These are phyloP conservation scores for Hephaestus fuliginosus DNA, from an alignment of 2,797 vertebrate species.

Conservation along the genomic window DNA sequence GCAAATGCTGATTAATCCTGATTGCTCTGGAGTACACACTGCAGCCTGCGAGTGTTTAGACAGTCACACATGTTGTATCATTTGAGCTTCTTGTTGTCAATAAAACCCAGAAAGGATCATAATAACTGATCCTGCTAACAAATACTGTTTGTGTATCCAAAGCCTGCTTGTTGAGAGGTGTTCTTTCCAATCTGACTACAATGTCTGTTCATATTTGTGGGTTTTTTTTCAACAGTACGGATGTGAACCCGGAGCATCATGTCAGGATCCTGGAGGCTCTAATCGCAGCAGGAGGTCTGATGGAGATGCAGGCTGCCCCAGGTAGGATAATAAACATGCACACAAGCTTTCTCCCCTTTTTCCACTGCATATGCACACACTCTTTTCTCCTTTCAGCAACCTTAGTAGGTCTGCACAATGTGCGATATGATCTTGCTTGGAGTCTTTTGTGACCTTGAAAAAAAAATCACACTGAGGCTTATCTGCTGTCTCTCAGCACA, in stretches of 20 bases:
- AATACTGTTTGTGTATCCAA: neutral
- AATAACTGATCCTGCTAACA: neutral
- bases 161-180: neutral
- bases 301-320: slow-evolving; percentile 85
- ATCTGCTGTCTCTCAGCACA: neutral
- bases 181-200: neutral
- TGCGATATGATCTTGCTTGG: neutral
- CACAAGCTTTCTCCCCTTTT: neutral
- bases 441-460: neutral
- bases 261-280: slow-evolving; percentile 87
- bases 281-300: slow-evolving; percentile 78
- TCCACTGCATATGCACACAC: neutral
- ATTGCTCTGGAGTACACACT: neutral
- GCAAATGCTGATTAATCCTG: slow-evolving; percentile 26
- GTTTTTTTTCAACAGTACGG: slow-evolving; percentile 68
- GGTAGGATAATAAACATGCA: slow-evolving; percentile 74
- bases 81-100: neutral
- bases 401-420: neutral
- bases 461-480: neutral
- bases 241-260: slow-evolving; percentile 83
- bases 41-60: slow-evolving; percentile 35
- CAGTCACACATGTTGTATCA: neutral
- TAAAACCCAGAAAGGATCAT: too few species aligned
- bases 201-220: neutral
- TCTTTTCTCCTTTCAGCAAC: too few species aligned